Evolutionary conservation across 2,113 vertebrate genomes (phyloP).

Genomic region (Calidris pygmaea): DNA sequence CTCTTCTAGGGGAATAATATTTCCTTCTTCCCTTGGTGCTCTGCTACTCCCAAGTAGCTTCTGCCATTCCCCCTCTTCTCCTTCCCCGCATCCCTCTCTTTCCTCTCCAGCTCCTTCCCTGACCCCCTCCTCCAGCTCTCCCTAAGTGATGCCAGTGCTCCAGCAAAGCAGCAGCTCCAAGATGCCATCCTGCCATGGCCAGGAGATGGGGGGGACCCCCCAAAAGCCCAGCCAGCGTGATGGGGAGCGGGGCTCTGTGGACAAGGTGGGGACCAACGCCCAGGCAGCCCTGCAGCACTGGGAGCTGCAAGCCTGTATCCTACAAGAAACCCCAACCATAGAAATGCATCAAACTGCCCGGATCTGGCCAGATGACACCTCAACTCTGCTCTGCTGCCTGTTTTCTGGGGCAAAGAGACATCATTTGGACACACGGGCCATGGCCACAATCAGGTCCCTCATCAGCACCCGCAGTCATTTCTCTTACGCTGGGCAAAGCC

Average conservation of each 20-base stretch:
- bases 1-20: not conserved
- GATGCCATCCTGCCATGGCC: rapidly evolving
- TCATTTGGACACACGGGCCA: rapidly evolving
- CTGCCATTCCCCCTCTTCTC: not conserved
- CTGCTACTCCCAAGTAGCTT: not conserved
- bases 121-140: not conserved
- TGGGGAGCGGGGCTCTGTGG: rapidly evolving
- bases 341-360: not conserved
- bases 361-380: not conserved
- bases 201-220: not conserved
- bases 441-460: rapidly evolving
- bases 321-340: rapidly evolving
- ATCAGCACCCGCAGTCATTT: not conserved
- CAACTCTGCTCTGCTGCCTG: not conserved
- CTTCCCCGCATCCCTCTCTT: not conserved
- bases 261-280: not conserved
- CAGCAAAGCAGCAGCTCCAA: not conserved
- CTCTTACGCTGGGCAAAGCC: not conserved
- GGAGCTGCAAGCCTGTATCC: not conserved
- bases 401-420: not conserved
- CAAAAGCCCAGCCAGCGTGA: rapidly evolving
- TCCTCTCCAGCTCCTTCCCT: not conserved
- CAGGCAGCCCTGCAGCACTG: not conserved
- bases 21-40: not conserved
- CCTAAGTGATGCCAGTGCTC: not conserved